Percentiles rank a stretch among this genome's conserved stretches.
phyloP scores from a whole-genome alignment of 92 coral and sea anemone species.

The Blastomussa wellsi region DNA sequence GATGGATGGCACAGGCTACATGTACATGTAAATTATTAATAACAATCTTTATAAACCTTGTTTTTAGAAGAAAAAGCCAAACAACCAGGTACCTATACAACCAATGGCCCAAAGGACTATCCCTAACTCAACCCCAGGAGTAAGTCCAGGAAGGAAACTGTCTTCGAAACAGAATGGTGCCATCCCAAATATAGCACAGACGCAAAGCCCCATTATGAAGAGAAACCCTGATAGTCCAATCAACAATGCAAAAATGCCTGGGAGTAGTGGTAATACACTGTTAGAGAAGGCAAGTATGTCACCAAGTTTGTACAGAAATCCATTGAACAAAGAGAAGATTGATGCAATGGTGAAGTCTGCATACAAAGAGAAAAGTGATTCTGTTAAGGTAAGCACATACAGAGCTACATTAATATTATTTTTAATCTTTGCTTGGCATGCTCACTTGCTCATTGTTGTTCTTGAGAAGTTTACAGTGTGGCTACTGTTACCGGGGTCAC shows the following conservation, averaged over 20 bases:
- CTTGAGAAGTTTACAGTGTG: no score
- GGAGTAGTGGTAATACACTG: slow-evolving; percentile 39
- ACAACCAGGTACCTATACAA: slow-evolving; percentile 7
- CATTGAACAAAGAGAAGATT: slow-evolving; percentile 59
- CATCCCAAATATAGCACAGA: slow-evolving; percentile 15
- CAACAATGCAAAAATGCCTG: slow-evolving; percentile 9
- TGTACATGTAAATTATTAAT: background rate
- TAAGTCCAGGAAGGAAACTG: background rate
- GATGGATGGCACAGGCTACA: background rate
- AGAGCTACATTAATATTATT: no score
- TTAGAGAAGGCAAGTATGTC: slow-evolving; percentile 34
- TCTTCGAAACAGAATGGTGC: slow-evolving; percentile 10
- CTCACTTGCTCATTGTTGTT: no score
- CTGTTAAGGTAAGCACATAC: slow-evolving; percentile 68
- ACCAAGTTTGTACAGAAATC: slow-evolving; percentile 49
- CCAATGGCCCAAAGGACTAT: slow-evolving; percentile 16
- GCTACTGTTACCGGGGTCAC: no score
- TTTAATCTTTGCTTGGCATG: no score
- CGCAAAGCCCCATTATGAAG: slow-evolving; percentile 44
- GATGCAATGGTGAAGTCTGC: slow-evolving; percentile 59
- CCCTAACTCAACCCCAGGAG: slow-evolving; percentile 9
- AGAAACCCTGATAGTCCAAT: slow-evolving; percentile 34
- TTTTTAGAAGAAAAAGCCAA: slow-evolving; percentile 28
- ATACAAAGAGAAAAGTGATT: slow-evolving; percentile 59
- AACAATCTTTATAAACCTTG: background rate